Evolutionary conservation across 1,140 invertebrate species (phyloP), one percentile per base, ranked within the genome.

Genomic region (Heliconius melpomene): DNA sequence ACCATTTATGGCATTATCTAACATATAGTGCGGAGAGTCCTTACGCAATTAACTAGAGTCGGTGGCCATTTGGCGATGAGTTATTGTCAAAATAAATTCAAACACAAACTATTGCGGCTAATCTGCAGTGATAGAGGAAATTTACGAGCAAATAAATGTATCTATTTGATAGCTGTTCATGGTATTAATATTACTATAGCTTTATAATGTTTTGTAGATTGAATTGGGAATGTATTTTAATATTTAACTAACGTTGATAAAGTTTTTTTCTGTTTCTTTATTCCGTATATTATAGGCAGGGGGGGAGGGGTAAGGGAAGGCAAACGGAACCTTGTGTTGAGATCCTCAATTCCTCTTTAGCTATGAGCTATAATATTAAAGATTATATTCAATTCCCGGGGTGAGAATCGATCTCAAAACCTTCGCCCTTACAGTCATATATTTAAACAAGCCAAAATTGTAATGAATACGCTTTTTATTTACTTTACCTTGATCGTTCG

Each of bases 1-100:
- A 66, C 1, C 36, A 72, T 38, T 72, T 72, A 72, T 40, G 9
- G 71, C 71, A 8, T 29, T 26, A 66, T 66, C 32, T 38, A n/a
- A 72, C 70, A 38, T 72, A 72, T 13, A 72, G 71, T 38, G 36
- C 36, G 36, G 71, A 72, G 36, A 40, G 36, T 40, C 23, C 46
- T 46, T 52, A 74, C 72, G 72, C 72, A 74, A 76, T 76, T 60
- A 76, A 40, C 75, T 76, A 76, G 54, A 76, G 66, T 66, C 57
- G 75, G 29, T 5, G 36, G 36, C 75, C 75, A 76, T 76, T 76
- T 76, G 57, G 75, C 26, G 9, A 76, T 66, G 75, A 76, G 32
- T 76, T 70, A 76, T 76, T 57, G 29, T 76, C 57, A 23, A 76
- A 76, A 76, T 76, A 76, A 76, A 76, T 76, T 70, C 75, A 66